Evolutionary conservation across 1,140 invertebrate genomes (phyloP).

Genomic region (Rhagoletis pomonella): DNA sequence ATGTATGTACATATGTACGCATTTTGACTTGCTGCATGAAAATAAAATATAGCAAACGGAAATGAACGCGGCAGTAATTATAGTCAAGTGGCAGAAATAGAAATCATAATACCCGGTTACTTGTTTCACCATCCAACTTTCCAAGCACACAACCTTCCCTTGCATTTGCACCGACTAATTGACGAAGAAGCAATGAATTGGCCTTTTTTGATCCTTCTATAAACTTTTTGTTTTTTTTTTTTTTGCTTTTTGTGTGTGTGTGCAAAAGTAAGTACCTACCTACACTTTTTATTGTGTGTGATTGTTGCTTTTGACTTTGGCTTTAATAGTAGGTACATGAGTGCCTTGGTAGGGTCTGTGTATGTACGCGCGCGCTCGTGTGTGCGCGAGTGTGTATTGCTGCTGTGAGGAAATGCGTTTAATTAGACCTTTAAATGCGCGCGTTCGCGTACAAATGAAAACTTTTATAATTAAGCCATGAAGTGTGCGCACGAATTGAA

Average conservation of each 20-base stretch:
- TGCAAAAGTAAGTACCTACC: not conserved
- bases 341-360: not conserved
- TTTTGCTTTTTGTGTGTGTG: not conserved
- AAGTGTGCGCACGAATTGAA: conserved; percentile 46
- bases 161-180: conserved; percentile 22
- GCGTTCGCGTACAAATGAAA: conserved; percentile 50
- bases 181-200: conserved; percentile 20
- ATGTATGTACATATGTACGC: not conserved
- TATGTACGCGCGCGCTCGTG: not conserved
- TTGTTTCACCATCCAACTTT: conserved; percentile 11
- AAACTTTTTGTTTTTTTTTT: not conserved
- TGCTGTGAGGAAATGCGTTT: conserved; percentile 37
- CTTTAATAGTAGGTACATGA: not conserved
- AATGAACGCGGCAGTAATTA: conserved; percentile 50
- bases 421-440: conserved; percentile 51
- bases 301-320: conserved; percentile 33
- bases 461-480: conserved; percentile 52
- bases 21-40: not conserved
- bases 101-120: conserved; percentile 49
- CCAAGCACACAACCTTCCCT: not conserved
- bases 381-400: not conserved
- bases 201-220: conserved; percentile 18
- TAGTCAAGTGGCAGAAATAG: conserved; percentile 49
- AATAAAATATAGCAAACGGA: conserved; percentile 14
- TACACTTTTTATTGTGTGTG: conserved; percentile 17